phyloP scores from a whole-genome alignment of 2,888 invertebrate species.

The Agriopis leucophaearia region DNA sequence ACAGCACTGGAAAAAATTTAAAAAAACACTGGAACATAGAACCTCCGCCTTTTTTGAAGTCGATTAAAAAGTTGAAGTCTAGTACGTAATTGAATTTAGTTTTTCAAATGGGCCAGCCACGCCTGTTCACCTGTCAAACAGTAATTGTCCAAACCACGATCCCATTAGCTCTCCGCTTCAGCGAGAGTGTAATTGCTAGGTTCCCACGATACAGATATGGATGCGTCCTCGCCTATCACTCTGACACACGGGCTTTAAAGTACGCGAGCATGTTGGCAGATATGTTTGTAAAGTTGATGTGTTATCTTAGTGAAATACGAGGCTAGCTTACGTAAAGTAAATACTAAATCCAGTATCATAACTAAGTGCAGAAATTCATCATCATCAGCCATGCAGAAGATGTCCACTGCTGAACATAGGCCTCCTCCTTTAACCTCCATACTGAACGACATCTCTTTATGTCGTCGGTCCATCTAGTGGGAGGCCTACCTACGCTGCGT shows the following conservation, averaged over 20 bases:
- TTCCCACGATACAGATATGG: slow-evolving; percentile 62
- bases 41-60: no score
- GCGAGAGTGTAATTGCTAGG: slow-evolving; percentile 64
- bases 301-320: neutral
- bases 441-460: no score
- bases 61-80: neutral
- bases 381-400: no score
- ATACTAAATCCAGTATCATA: no score
- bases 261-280: slow-evolving; percentile 5
- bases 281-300: neutral
- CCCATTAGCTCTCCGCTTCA: slow-evolving; percentile 11
- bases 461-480: no score
- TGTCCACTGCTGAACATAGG: no score
- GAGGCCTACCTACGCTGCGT: no score
- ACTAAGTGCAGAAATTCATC: no score
- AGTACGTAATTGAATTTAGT: neutral
- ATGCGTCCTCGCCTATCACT: slow-evolving; percentile 29
- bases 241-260: neutral
- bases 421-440: no score
- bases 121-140: slow-evolving; percentile 10
- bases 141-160: neutral
- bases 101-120: slow-evolving; percentile 1
- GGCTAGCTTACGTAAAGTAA: no score
- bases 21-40: no score
- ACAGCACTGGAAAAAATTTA: no score